A percentile compares a stretch with the other conserved stretches of the same genome.
These are phyloP conservation scores for Watsonalla cultraria DNA, from an alignment of 2,888 invertebrate species.

Conservation along the genomic window DNA sequence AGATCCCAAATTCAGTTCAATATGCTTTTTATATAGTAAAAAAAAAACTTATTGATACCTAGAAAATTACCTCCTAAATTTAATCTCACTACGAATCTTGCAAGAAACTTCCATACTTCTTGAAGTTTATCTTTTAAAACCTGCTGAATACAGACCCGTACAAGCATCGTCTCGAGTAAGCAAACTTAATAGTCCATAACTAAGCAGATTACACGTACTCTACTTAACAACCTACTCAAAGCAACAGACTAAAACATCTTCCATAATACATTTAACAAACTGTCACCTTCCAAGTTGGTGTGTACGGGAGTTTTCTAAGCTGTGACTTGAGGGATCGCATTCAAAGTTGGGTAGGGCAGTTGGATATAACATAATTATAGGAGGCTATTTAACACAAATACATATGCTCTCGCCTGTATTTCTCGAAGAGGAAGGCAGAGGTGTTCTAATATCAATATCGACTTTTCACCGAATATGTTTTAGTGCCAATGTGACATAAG, in stretches of 20 bases:
- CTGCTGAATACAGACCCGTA: neutral
- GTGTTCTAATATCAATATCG: too few species aligned
- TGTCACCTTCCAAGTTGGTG: neutral
- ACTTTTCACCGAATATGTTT: too few species aligned
- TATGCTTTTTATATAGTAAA: too few species aligned
- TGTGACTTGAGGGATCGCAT: constrained; percentile 11
- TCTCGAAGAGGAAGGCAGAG: too few species aligned
- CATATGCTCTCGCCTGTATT: too few species aligned
- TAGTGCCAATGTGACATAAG: too few species aligned
- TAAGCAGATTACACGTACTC: constrained; percentile 39
- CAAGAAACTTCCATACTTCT: too few species aligned
- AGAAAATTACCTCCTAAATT: too few species aligned
- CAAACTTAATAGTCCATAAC: constrained; percentile 48
- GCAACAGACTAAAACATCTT: constrained; percentile 7
- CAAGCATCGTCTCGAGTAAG: constrained; percentile 18
- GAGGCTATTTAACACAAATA: constrained; percentile 3
- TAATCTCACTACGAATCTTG: too few species aligned
- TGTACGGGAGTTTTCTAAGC: neutral
- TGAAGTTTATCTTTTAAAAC: neutral
- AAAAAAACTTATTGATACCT: too few species aligned
- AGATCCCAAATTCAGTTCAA: too few species aligned
- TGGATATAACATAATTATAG: constrained; percentile 23
- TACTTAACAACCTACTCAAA: constrained; percentile 8
- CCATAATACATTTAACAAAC: neutral
- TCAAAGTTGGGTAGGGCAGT: constrained; percentile 21